phyloP scores from a whole-genome alignment of 1,140 invertebrate species.

The Spodoptera frugiperda region DNA sequence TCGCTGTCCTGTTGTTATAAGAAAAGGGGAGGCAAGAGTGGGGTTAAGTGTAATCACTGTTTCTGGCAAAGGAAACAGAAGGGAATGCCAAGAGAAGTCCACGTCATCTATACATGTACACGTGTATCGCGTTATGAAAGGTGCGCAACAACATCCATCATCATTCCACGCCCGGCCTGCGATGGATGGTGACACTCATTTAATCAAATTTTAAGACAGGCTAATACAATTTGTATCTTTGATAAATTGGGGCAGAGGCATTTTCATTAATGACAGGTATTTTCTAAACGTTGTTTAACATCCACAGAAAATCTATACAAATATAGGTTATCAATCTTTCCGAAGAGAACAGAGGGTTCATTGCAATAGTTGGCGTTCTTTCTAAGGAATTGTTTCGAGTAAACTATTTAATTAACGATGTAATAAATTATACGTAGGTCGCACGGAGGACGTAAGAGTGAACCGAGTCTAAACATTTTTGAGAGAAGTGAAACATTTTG shows the following conservation, averaged over 20 bases:
- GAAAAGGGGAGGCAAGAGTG: background rate
- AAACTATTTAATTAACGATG: constrained; percentile 29
- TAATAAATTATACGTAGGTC: constrained; percentile 17
- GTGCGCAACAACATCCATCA: constrained; percentile 47
- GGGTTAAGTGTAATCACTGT: constrained; percentile 29
- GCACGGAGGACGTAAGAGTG: constrained; percentile 7
- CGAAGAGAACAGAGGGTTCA: background rate
- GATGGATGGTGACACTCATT: constrained; percentile 52
- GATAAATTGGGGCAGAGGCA: constrained; percentile 48
- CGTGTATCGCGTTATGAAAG: constrained; percentile 15
- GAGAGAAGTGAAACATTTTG: constrained; percentile 39
- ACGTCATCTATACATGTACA: background rate
- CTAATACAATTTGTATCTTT: constrained; percentile 54
- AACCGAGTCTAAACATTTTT: constrained; percentile 34
- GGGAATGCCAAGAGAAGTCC: constrained; percentile 1
- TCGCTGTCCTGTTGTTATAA: constrained; percentile 44
- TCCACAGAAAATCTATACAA: constrained; percentile 3
- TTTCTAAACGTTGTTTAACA: constrained; percentile 15
- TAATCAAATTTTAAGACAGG: constrained; percentile 56
- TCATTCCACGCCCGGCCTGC: constrained; percentile 37
- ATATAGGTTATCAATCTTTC: background rate
- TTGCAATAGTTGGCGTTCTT: background rate
- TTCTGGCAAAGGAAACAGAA: constrained; percentile 16
- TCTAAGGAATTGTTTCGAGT: constrained; percentile 20
- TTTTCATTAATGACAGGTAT: constrained; percentile 8